Evolutionary conservation across 2,888 invertebrate species (phyloP), one percentile per base, ranked within the genome.

Genomic region (Isoperla grammatica): DNA sequence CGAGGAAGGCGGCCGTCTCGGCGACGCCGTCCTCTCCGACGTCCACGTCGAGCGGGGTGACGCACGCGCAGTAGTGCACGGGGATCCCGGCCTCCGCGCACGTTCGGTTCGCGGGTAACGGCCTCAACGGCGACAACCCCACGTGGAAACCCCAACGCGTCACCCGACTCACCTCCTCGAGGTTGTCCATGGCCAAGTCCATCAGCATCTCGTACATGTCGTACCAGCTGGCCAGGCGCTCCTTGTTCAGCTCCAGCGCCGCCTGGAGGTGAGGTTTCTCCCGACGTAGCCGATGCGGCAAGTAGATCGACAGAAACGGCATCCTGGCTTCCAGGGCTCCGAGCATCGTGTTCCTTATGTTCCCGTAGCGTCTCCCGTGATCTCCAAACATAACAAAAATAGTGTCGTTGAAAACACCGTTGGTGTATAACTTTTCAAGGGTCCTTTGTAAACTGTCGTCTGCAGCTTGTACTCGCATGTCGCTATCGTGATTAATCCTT

Each of bases 301-400:
- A 67, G 5, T 69, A 68, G 1, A 76, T 56, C 39, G 69, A 70
- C 60, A 76, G 65, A 54, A 74, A 70, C 0, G 77, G 76, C 59
- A 75, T 68, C 15, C 76, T 66, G 61, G 75, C 75, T 62, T 76
- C 76, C 11, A 75, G 66, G 54, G 73, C 70, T 0, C 76, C 76
- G n/a, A 74, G 69, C 61, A 71, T 72, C 1, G 75, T 74, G 42
- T 69, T 67, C 40, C 75, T 65, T 37, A 75, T 71, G 37, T 66
- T 64, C 13, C 74, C 76, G 60, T 72, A 75, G 20, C 76, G 66
- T 64, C 73, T 71, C 1, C 76, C 76, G 60, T 76, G 76, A 61
- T 76, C 76, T 61, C 75, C 74, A 64, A 73, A 63, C 13, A 71
- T 60, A 22, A 71, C 59, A 3, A 69, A 37, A 9, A 69, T 59